Evolutionary conservation across 30 jellyfish, hydroid and myxozoan genomes (phyloP), one percentile per base, ranked within the genome.

Genomic region (Hydractinia symbiolongicarpus): DNA sequence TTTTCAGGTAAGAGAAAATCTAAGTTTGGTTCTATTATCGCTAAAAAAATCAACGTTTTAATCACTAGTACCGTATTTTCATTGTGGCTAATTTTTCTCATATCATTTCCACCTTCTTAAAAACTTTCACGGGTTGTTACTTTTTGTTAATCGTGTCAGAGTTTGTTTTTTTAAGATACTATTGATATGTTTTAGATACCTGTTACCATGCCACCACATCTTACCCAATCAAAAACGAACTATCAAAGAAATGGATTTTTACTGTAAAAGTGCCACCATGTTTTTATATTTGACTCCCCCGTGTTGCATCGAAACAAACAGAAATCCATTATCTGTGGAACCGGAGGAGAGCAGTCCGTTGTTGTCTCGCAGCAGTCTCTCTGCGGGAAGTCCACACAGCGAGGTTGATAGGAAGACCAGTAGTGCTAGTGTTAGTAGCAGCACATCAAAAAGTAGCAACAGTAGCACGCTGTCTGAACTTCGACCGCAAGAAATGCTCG

Each of bases 241-340:
- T 7, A 92, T 92, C 55, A 92, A 92, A 83, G 96, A 87, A 79
- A 82, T 92, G 61, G 98, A 92, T 81, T 92, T 86, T 71, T 92
- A 92, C 70, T 92, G 98, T 84, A 86, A 87, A 56, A 92, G 98
- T 83, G 98, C 98, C 8, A 92, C 95, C 13, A 92, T 92, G 98
- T 92, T 92, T 81, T 73, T 92, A 6, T 92, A 92, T 77, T 77
- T 92, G 80, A 92, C 94, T 40, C 98, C 98, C 6, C 54, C 94
- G 13, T 92, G 96, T 66, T 92, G 98, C 79, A 66, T 92, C 8
- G 94, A 87, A 81, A 61, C 87, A 20, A 79, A 9, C 20, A 79
- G 44, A 61, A 68, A 66, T 16, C 54, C 55, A 0, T 44, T 15
- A 9, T n/a, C n/a, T 9, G 15, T 6, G 51, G 76, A 71, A 8